Percentiles rank a stretch among this genome's conserved stretches.
phyloP scores from a whole-genome alignment of 2,888 invertebrate genomes.

The Uloborus plumipes region DNA sequence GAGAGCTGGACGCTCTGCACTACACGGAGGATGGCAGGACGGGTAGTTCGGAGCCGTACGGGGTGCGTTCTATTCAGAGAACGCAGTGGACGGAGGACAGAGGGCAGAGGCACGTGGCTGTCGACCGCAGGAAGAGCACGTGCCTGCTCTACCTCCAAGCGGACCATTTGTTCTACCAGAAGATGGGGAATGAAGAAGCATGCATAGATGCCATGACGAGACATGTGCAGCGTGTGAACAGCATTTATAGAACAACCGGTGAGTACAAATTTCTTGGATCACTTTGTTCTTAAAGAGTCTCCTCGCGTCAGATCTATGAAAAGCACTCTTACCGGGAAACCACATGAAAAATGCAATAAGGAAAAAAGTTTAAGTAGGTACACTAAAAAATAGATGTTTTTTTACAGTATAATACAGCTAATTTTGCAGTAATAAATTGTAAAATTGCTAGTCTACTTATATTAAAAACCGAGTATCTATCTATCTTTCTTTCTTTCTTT shows the following conservation, averaged over 20 bases:
- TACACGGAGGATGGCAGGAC: conserved; percentile 59
- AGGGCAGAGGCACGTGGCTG: conserved; percentile 65
- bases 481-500: no score
- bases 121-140: conserved; percentile 78
- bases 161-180: conserved; percentile 91
- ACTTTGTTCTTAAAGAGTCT: no score
- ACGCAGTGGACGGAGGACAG: conserved; percentile 66
- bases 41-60: conserved; percentile 66
- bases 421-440: no score
- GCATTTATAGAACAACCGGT: conserved; percentile 72
- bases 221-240: conserved; percentile 92
- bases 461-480: no score
- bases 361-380: no score
- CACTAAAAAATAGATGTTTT: no score
- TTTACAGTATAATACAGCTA: no score
- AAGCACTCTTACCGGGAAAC: no score
- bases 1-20: conserved; percentile 65
- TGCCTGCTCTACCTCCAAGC: conserved; percentile 97
- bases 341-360: no score
- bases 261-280: conserved; percentile 50
- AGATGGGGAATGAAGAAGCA: conserved; percentile 93
- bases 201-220: conserved; percentile 96
- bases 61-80: conserved; percentile 66
- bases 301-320: no score
- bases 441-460: no score